Evolutionary conservation across 2,113 vertebrate genomes (phyloP), one percentile per base, ranked within the genome.

Genomic region (Chionodraco myersi): DNA sequence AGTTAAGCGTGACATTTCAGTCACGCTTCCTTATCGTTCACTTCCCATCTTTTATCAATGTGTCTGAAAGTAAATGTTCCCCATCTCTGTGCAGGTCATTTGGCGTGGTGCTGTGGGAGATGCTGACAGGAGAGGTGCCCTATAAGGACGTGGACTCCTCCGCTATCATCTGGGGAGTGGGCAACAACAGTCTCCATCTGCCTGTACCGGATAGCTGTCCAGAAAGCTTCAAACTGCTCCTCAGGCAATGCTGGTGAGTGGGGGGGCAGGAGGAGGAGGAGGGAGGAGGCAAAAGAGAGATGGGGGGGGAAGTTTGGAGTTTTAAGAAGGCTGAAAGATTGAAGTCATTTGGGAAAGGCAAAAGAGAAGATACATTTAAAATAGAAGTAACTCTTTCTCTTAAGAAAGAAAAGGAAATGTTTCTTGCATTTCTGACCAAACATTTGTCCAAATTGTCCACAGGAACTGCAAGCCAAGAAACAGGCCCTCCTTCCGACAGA

Each of bases 121-220:
- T 99, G 93, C 89, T 99, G 89, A 99, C 97, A 0, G 97, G 97
- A 0, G 98, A 98, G 93, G 98, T 99, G 85, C 98, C 98, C 75
- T 99, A 99, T 88, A 99, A 98, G 92, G 98, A 99, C 0, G 98
- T 99, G 82, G 98, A 99, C 86, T 99, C 98, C 1, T 99, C 98
- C 0, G 98, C 98, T 77, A 99, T 99, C 64, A 99, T 99, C 86
- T 99, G 98, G 98, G 97, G 98, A 1, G 98, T 99, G 53, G 98
- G 98, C 56, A 99, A 98, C 94, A 99, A 99, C 94, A 99, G 98
- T 91, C 96, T 99, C 26, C 97, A 99, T 90, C 95, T 99, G 91
- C 98, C 97, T 8, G 96, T 99, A 4, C 98, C 98, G 26, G 96
- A 98, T 52, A 95, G 96, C 92, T 99, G 98, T 87, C 98, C 98